Evolutionary conservation across 2,797 vertebrate species (phyloP).

Genomic region (Phalanger gymnotis): DNA sequence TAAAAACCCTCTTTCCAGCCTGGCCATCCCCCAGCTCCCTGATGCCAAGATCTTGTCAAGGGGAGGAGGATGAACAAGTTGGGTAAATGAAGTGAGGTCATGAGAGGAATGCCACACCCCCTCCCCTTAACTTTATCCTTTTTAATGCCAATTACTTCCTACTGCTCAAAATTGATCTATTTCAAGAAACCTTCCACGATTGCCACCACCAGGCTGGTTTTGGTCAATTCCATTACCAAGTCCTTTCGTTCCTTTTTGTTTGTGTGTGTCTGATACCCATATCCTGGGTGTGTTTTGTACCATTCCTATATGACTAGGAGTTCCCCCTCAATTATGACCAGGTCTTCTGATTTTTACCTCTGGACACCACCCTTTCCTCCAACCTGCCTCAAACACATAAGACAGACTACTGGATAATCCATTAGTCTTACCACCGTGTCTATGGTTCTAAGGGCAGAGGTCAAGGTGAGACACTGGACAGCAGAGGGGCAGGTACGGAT

Average conservation of each 20-base stretch:
- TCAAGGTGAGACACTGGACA: neutral
- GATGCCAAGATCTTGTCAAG: neutral
- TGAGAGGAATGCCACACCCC: neutral
- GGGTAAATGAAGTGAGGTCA: neutral
- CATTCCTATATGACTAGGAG: neutral
- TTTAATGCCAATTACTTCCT: neutral
- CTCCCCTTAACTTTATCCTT: neutral
- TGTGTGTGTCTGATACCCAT: neutral
- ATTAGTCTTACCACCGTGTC: neutral
- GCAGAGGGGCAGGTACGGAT: neutral
- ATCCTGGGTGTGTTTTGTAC: neutral
- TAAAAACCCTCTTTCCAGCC: conserved; percentile 47
- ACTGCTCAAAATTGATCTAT: neutral
- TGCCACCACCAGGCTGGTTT: neutral
- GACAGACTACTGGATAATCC: neutral
- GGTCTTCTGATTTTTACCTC: neutral
- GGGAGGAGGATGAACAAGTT: neutral
- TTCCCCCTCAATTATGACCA: neutral
- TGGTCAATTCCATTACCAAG: neutral
- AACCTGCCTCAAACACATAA: neutral
- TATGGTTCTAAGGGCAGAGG: neutral
- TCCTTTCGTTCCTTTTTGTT: neutral
- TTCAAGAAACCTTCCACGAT: neutral
- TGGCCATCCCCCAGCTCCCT: neutral
- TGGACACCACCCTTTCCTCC: neutral